A percentile compares a stretch with the other conserved stretches of the same genome.
These are phyloP conservation scores for Suricata suricatta DNA, from an alignment of 2,113 vertebrate genomes.

Conservation along the genomic window DNA sequence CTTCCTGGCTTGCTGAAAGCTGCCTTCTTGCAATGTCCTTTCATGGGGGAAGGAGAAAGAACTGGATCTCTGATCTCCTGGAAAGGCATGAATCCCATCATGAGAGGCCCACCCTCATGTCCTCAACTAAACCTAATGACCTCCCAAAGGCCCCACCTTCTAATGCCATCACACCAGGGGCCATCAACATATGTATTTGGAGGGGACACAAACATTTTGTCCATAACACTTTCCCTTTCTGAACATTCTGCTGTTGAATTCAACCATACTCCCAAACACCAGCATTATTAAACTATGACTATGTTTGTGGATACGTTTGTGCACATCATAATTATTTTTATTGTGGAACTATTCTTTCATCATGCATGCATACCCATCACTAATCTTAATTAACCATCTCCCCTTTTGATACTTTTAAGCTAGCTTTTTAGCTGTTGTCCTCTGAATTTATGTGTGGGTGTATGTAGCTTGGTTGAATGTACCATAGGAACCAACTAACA, in stretches of 20 bases:
- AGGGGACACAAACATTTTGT: not conserved
- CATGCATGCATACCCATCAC: not conserved
- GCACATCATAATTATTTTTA: not conserved
- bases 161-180: not conserved
- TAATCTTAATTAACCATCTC: constrained; percentile 2
- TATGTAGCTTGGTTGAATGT: not conserved
- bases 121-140: not conserved
- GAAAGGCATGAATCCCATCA: not conserved
- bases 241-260: not conserved
- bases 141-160: not conserved
- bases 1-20: not conserved
- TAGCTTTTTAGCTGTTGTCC: not conserved
- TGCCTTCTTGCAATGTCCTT: not conserved
- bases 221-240: not conserved
- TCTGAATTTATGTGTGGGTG: not conserved
- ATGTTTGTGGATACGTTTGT: not conserved
- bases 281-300: not conserved
- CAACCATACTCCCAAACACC: not conserved
- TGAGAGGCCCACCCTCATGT: not conserved
- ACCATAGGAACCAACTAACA: not conserved
- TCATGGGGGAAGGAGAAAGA: not conserved
- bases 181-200: not conserved
- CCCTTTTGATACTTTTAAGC: not conserved
- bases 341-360: not conserved
- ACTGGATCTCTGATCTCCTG: not conserved